Evolutionary conservation across 64 coral and sea anemone species (phyloP).

Genomic region (Astreopora myriophthalma): DNA sequence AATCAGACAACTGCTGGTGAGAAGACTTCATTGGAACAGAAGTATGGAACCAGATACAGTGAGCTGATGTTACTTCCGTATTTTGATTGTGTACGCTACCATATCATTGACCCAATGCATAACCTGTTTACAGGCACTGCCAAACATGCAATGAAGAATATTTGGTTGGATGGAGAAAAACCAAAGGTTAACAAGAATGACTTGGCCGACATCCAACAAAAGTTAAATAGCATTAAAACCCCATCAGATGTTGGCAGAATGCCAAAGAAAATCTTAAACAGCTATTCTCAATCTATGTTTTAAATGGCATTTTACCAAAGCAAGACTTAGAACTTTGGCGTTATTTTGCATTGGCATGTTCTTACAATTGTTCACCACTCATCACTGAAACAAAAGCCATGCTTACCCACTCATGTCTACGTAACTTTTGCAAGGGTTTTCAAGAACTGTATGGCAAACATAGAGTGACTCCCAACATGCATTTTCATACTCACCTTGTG

Average conservation of each 20-base stretch:
- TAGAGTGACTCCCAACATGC: slow-evolving; percentile 79
- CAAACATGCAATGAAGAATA: slow-evolving; percentile 58
- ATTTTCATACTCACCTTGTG: slow-evolving; percentile 67
- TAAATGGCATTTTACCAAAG: slow-evolving; percentile 20
- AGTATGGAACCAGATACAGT: slow-evolving; percentile 36
- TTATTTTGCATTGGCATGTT: background rate
- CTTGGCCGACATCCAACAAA: slow-evolving; percentile 46
- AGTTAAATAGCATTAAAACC: slow-evolving; percentile 37
- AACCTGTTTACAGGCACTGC: slow-evolving; percentile 63
- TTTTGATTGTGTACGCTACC: slow-evolving; percentile 62
- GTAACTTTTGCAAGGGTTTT: slow-evolving; percentile 22
- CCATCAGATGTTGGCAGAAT: slow-evolving; percentile 60
- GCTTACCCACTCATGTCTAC: slow-evolving; percentile 33
- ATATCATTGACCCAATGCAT: slow-evolving; percentile 23
- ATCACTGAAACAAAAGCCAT: slow-evolving; percentile 44
- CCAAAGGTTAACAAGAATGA: slow-evolving; percentile 46
- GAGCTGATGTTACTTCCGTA: slow-evolving; percentile 39
- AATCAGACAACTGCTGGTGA: background rate
- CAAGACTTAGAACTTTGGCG: slow-evolving; percentile 3
- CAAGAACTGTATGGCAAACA: slow-evolving; percentile 70
- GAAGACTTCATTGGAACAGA: background rate
- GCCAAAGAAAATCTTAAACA: slow-evolving; percentile 53
- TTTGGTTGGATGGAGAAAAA: slow-evolving; percentile 56
- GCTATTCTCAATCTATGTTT: slow-evolving; percentile 53
- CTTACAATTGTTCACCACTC: slow-evolving; percentile 20